A percentile compares a stretch with the other conserved stretches of the same genome.
Conservation (phyloP, 2,113 vertebrate species). For the Marmota flaviventris region DNA sequence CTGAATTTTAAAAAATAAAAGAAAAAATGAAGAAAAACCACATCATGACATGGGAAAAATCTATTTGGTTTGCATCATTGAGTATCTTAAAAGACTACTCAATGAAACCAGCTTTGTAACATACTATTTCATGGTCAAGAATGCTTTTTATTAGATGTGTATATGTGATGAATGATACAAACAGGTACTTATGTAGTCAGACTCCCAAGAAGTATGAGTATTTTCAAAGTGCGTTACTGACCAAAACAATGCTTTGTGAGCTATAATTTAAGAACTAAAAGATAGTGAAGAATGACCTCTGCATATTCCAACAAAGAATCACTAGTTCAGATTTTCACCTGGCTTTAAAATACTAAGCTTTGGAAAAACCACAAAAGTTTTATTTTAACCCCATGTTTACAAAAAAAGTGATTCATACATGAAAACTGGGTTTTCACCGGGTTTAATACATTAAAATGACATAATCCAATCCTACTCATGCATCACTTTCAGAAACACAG, state of each 20-base stretch:
- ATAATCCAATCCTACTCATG: conserved; percentile 84
- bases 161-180: conserved; percentile 33
- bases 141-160: conserved; percentile 60
- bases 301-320: conserved; percentile 76
- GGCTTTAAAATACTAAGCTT: conserved; percentile 85
- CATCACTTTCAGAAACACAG: conserved; percentile 71
- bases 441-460: conserved; percentile 81
- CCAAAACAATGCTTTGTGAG: conserved; percentile 63
- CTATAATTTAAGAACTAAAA: conserved; percentile 62
- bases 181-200: conserved; percentile 4
- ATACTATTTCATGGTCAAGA: conserved; percentile 60
- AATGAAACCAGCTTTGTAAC: conserved; percentile 45
- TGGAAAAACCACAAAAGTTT: conserved; percentile 82
- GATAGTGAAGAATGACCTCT: conserved; percentile 79
- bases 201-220: conserved; percentile 61
- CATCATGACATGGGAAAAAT: conserved; percentile 46
- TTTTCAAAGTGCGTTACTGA: conserved; percentile 68
- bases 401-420: conserved; percentile 76
- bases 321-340: conserved; percentile 82
- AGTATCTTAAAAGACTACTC: conserved; percentile 73
- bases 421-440: conserved; percentile 77
- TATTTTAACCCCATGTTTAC: conserved; percentile 85
- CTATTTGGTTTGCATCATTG: conserved; percentile 64
- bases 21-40: background rate
- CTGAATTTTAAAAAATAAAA: background rate